phyloP scores from a whole-genome alignment of 1,140 invertebrate genomes.

The Apocrypta bakeri region DNA sequence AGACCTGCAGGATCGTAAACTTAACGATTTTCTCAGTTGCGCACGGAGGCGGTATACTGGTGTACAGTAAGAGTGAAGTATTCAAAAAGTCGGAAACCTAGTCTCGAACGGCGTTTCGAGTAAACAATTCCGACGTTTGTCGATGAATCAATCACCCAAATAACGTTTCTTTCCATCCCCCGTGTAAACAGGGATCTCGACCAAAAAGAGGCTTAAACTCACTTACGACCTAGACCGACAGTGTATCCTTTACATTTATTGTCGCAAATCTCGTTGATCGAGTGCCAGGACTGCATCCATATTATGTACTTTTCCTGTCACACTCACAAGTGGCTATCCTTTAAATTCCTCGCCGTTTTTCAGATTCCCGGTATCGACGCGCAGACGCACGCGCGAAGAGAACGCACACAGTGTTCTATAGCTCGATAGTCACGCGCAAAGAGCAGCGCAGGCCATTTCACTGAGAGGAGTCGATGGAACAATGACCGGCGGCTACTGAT shows the following conservation, averaged over 20 bases:
- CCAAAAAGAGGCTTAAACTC: too few relatives aligned
- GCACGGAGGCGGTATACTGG: not conserved
- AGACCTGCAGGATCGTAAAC: conserved; percentile 40
- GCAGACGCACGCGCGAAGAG: conserved; percentile 21
- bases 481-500: conserved; percentile 39
- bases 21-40: conserved; percentile 35
- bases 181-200: too few relatives aligned
- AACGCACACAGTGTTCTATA: too few relatives aligned
- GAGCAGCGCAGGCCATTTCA: conserved; percentile 5
- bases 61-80: conserved; percentile 16
- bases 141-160: too few relatives aligned
- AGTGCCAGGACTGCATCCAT: not conserved
- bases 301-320: conserved; percentile 24
- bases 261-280: not conserved
- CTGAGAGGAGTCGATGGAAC: conserved; percentile 41
- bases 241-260: conserved; percentile 32
- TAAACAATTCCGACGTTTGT: too few relatives aligned
- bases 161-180: too few relatives aligned
- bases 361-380: conserved; percentile 45
- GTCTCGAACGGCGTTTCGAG: too few relatives aligned
- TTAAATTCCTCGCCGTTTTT: conserved; percentile 41
- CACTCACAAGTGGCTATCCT: not conserved
- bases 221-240: too few relatives aligned
- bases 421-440: too few relatives aligned
- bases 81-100: not conserved